Evolutionary conservation across 2,888 invertebrate species (phyloP), one percentile per base, ranked within the genome.

Genomic region (Ichneumon xanthorius): DNA sequence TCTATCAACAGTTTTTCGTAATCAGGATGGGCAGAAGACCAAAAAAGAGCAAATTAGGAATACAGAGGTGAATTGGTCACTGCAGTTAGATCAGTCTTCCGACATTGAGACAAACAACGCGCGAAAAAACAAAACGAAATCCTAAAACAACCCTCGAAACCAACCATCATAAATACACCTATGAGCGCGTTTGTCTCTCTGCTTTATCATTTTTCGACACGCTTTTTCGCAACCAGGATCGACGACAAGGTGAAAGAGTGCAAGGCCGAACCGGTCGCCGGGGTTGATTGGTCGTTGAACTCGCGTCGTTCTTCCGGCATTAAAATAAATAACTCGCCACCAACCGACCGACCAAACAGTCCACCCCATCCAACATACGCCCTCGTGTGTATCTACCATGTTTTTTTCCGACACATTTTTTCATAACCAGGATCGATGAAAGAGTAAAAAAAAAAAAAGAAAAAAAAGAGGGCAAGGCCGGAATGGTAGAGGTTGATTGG

Each of bases 181-280:
- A 45, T 16, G 45, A 14, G 45, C 4, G 45, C 5, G 4, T 16
- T 45, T 1, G 16, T 14, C 1, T 16, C 2, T 45, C 40, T 1
- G 9, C 40, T 40, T 37, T 16, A 45, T 16, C 11, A 16, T 63
- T 63, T 63, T 48, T 30, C 26, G 63, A 75, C 63, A 72, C 77
- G 72, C 70, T 79, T 81, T 81, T 79, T 48, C 78, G 78, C 81
- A 71, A 85, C 63, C 70, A n/a, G 45, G 65, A 75, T 79, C 82
- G 82, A 82, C 71, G 75, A 65, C 4, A 45, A 30, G 37, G 19
- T n/a, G 53, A 40, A 76, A 53, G 48, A 16, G 26, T 2, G 53
- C 48, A 67, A 68, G 33, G 68, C 3, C 53, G 48, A 61, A 58
- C 55, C 16, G 85, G 65, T 75, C 45, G 22, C 40, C 11, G 40